Conservation (phyloP, 2,113 vertebrate species). For the Coreoperca whiteheadi region DNA sequence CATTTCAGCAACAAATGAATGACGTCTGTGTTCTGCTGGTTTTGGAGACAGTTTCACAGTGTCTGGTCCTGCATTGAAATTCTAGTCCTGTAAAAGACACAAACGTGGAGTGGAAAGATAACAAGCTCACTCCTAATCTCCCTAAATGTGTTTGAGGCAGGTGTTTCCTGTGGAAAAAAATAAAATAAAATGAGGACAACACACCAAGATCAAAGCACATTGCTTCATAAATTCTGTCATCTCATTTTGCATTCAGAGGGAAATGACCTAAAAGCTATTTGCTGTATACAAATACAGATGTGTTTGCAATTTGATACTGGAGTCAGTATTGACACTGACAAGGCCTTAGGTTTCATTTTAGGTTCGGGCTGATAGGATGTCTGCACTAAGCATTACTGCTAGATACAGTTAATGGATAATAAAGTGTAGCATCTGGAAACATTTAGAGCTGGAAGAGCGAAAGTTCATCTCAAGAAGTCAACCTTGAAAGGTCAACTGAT, state of each 20-base stretch:
- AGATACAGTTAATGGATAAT: conserved; percentile 26
- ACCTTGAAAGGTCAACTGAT: conserved; percentile 60
- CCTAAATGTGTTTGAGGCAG: conserved; percentile 71
- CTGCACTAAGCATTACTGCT: neutral
- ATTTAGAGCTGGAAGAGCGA: conserved; percentile 28
- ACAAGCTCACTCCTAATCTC: conserved; percentile 77
- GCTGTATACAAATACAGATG: conserved; percentile 23
- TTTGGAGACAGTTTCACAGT: conserved; percentile 63
- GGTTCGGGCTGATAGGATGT: neutral
- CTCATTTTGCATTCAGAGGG: conserved; percentile 38
- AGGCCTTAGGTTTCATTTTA: conserved; percentile 25
- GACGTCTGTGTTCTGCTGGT: conserved; percentile 58
- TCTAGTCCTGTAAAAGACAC: conserved; percentile 72
- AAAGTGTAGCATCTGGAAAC: conserved; percentile 17
- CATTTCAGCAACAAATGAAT: conserved; percentile 68
- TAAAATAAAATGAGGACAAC: conserved; percentile 65
- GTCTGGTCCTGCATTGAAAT: conserved; percentile 78
- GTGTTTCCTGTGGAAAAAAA: conserved; percentile 65
- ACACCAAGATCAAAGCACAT: conserved; percentile 67
- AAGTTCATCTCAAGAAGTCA: conserved; percentile 53
- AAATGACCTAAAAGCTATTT: conserved; percentile 61
- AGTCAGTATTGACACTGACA: conserved; percentile 17
- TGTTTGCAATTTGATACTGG: conserved; percentile 29
- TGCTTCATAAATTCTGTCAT: conserved; percentile 64
- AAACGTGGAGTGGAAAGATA: conserved; percentile 74